Base-by-base conservation (phyloP, 2,113 vertebrate genomes). In the Sisor rabdophorus region DNA sequence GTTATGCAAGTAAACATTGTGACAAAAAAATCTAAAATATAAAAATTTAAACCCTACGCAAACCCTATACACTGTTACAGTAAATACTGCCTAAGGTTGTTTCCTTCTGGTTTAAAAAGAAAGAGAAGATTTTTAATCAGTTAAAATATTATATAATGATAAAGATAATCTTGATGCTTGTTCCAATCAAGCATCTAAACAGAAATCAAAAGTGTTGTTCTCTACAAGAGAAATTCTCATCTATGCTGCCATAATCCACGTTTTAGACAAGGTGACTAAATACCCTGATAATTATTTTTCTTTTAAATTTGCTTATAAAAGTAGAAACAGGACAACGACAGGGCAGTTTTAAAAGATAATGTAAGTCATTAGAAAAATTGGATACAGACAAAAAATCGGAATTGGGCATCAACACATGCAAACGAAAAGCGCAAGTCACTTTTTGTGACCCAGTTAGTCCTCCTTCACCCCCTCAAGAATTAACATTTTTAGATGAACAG, bases 101-200 rank as follows among this genome's bases (percentile, higher is more conserved):
- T 64, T 64, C 11, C 16, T 20, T 24, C 2, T 12, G 4, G 17
- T 44, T 65, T 6, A 65, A 65, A 64, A 44, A 30, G 6, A 17
- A 65, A 24, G 5, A 15, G 6, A 65, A 65, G 60, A 64, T 64
- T 12, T 64, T 36, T n/a, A 64, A 64, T 63, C 60, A 40, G 20
- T 40, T 19, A 12, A 40, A 65, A 65, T 65, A 16, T 20, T 20
- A 9, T 15, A 22, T 9, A 6, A 65, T 22, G 15, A 64, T 53
- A 24, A 70, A 53, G 67, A 36, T 70, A 36, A n/a, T 16, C 4
- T n/a, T 2, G 19, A 16, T 9, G 12, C 2, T 12, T 30, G 32
- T 52, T 24, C 28, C 17, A 54, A 11, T 11, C 11, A 26, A 53
- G 11, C 0, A 70, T 30, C 32, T 70, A 26, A 50, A 54, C 50